Base-by-base conservation (phyloP, 2,113 vertebrate genomes). In the Motacilla alba region DNA sequence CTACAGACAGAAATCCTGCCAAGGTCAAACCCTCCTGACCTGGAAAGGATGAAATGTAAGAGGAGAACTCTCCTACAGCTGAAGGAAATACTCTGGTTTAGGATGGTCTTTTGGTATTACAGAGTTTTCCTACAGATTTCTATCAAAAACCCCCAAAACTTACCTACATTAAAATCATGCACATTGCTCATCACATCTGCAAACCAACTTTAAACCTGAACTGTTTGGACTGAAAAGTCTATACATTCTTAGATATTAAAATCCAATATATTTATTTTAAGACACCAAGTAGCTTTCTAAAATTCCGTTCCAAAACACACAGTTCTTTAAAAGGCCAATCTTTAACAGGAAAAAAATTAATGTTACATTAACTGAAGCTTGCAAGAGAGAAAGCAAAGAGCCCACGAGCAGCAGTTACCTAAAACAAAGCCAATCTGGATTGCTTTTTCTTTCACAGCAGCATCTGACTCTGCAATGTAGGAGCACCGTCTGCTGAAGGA, bases 371-470 rank as follows among this genome's bases (percentile, higher is more conserved):
- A 79, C 16, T 44, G 37, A 93, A 59, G 6, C 33, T 73, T 43
- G 27, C 44, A 55, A 6, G 16, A 68, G 47, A 72, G 39, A 55
- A 89, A 90, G 56, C 35, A 17, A 82, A 59, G 6, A 43, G 44
- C 9, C 39, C 33, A 52, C 33, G 67, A 82, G 13, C 35, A 74
- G 64, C 77, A 95, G 96, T 96, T 97, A 99, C 99, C 99, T 97
- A 99, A 97, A 96, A 99, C 99, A 97, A 99, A 99, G 79, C 99
- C 99, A 68, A 99, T 99, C 96, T 99, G 99, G 96, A 99, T 99
- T 83, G 99, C 99, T 97, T 99, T 99, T 92, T 99, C 99, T 97
- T 99, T 99, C 46, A 99, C 99, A 11, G 99, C 98, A 89, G 99
- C 98, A 67, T 99, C 99, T 3, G 99, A 99, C 93, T 99, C 99